Percentiles rank a stretch among this genome's conserved stretches.
These are phyloP conservation scores for Clamator glandarius DNA, from an alignment of 2,797 vertebrate genomes.

Conservation along the genomic window DNA sequence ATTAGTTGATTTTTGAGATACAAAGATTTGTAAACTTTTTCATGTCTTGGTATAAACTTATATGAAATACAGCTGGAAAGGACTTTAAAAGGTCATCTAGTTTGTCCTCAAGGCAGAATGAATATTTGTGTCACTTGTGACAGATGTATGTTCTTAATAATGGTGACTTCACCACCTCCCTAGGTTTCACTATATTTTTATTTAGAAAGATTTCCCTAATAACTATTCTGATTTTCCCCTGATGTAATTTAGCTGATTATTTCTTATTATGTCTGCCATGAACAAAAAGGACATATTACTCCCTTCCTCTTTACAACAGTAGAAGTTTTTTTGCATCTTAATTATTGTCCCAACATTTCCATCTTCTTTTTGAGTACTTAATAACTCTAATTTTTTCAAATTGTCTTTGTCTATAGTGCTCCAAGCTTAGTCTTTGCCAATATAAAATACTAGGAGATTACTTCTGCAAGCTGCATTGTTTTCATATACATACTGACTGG, in stretches of 20 bases:
- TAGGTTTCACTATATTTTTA: neutral
- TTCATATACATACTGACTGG: neutral
- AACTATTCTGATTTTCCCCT: neutral
- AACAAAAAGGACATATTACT: neutral
- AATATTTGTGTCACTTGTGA: neutral
- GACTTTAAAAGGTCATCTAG: neutral
- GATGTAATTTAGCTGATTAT: neutral
- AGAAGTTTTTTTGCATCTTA: neutral
- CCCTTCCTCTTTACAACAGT: neutral
- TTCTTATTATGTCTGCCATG: neutral
- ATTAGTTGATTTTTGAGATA: neutral
- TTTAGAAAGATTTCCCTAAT: conserved; percentile 23
- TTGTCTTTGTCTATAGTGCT: neutral
- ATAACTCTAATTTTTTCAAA: neutral
- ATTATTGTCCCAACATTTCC: neutral
- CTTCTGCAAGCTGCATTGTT: neutral
- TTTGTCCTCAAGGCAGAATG: conserved; percentile 15
- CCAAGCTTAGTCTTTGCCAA: neutral
- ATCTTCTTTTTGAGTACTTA: neutral
- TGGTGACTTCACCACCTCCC: neutral
- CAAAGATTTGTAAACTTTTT: neutral
- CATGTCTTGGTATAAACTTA: conserved; percentile 3
- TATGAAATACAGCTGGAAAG: neutral
- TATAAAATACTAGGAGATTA: neutral
- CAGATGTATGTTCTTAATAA: neutral